phyloP scores from a whole-genome alignment of 2,113 vertebrate genomes.

The Tapirus terrestris region DNA sequence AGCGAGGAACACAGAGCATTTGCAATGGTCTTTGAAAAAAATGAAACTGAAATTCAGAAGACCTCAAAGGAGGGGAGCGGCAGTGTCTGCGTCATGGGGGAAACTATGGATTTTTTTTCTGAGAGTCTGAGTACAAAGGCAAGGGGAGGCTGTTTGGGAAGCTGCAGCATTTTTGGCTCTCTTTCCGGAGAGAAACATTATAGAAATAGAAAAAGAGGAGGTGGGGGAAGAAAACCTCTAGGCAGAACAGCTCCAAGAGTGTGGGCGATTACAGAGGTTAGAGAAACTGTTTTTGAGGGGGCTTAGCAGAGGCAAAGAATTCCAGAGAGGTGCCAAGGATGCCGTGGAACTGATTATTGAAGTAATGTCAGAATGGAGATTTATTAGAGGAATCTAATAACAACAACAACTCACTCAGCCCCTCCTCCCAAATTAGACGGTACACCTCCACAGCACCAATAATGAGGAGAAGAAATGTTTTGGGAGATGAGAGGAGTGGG shows the following conservation, averaged over 20 bases:
- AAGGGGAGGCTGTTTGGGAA: background rate
- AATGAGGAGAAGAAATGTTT: background rate
- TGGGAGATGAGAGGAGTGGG: background rate
- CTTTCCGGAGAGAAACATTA: constrained; percentile 75
- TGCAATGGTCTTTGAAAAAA: background rate
- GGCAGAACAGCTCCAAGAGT: constrained; percentile 28
- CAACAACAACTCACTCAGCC: background rate
- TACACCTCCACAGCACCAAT: background rate
- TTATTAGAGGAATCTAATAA: constrained; percentile 70
- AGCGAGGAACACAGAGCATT: background rate
- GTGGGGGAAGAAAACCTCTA: constrained; percentile 62
- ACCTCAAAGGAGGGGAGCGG: background rate
- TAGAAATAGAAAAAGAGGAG: constrained; percentile 68
- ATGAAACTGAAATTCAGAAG: constrained; percentile 18
- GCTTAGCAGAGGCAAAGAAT: constrained; percentile 61
- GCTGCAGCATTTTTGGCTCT: constrained; percentile 64
- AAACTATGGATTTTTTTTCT: background rate
- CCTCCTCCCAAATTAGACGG: background rate
- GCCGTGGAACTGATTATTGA: constrained; percentile 57
- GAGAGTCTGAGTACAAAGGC: background rate
- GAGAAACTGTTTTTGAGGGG: constrained; percentile 73
- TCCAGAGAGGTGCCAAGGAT: constrained; percentile 51
- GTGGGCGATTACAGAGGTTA: background rate
- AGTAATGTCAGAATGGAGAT: constrained; percentile 75
- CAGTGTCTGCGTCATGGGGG: background rate